phyloP scores from a whole-genome alignment of 2,888 invertebrate species.

The Drosophila peninsularis region DNA sequence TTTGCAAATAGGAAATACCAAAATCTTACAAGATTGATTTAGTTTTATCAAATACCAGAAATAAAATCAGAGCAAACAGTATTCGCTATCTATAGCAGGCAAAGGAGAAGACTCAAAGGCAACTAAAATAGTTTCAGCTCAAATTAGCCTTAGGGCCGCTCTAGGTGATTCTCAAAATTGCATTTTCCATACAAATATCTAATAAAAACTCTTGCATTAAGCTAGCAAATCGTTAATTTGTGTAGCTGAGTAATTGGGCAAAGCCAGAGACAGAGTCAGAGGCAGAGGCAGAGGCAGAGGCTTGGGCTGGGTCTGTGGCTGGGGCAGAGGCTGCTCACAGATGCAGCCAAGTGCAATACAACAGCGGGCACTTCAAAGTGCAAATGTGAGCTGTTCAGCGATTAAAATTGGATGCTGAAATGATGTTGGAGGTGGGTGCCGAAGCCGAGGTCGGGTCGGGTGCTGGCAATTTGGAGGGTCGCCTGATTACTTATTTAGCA shows the following conservation, averaged over 20 bases:
- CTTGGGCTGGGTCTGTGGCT: background rate
- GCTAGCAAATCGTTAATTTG: background rate
- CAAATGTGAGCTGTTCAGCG: constrained; percentile 62
- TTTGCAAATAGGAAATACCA: too few species aligned
- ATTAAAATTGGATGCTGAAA: constrained; percentile 45
- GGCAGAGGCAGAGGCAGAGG: background rate
- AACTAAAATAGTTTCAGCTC: background rate
- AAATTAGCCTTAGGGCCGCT: background rate
- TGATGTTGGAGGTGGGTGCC: constrained; percentile 48
- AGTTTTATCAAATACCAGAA: background rate
- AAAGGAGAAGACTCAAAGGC: background rate
- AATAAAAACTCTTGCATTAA: background rate
- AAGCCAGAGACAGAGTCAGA: constrained; percentile 1
- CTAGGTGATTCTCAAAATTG: constrained; percentile 1
- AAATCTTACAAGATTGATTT: background rate
- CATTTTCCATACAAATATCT: background rate
- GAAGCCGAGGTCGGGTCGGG: constrained; percentile 13
- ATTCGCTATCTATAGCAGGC: too few species aligned
- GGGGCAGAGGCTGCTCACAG: constrained; percentile 5
- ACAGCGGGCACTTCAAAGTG: constrained; percentile 75
- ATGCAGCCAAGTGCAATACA: constrained; percentile 59
- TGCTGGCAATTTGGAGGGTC: constrained; percentile 35
- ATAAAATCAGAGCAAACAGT: too few species aligned
- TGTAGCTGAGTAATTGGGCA: background rate
- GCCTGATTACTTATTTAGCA: constrained; percentile 81